Base-by-base conservation (phyloP, 2,888 invertebrate genomes). In the Cheilosia vernalis region DNA sequence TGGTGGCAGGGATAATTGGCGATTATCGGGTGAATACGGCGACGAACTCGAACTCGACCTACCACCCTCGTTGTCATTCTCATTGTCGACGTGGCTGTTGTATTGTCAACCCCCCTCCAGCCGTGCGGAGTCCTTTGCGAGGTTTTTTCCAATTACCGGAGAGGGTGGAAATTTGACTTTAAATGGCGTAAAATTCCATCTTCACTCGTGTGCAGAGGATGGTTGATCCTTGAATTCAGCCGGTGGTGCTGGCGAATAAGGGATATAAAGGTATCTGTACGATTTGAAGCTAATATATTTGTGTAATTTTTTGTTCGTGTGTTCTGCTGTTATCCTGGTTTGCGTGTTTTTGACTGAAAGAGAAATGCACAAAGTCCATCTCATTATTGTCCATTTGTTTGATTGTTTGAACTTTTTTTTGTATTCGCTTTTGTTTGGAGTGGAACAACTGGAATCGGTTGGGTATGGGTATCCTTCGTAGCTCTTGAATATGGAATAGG, bases 31-130 rank as follows among this genome's bases (percentile, higher is more conserved):
- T 85, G 85, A 85, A 81, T 85, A 85, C 85, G 84, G 47, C 64
- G 81, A 47, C 76, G 85, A 85, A 85, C 85, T 85, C 85, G 80
- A 85, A 85, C 85, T 85, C 85, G 85, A 85, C 85, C 85, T 85
- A 51, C 76, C 81, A 85, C 85, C 85, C 81, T 76, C 81, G 81
- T 66, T 70, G 81, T 81, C 76, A 67, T 69, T 33, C 42, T 21
- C 56, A 17, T 58, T 21, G 49, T 51, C 64, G 44, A 77, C 77
- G 30, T 73, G 49, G 49, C 69, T 49, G 53, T 33, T 74, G 76
- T 81, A 44, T 33, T 74, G 81, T 81, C 77, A 72, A 77, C 61
- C 63, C 60, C 47, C 58, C 21, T 19, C n/a, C 53, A 53, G 10
- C 33, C 53, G 17, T 37, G 9, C 30, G 21, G 67, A 17, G 19